Evolutionary conservation across 2,888 invertebrate genomes (phyloP).

Genomic region (Tiphia femorata): DNA sequence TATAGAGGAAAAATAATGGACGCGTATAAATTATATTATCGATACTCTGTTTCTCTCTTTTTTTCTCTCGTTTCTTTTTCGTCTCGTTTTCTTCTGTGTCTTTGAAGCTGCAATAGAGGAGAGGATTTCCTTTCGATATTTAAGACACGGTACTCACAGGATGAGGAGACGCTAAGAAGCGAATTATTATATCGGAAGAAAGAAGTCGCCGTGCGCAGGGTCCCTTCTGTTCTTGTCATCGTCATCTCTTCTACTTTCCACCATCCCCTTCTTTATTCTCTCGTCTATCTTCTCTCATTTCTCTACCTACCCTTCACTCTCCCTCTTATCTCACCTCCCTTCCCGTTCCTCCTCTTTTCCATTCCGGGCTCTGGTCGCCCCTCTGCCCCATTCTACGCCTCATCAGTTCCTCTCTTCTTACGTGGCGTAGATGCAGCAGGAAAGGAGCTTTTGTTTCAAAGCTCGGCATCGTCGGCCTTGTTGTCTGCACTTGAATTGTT

Average conservation of each 20-base stretch:
- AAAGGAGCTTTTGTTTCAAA: conserved; percentile 44
- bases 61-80: not conserved
- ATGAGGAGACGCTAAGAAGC: conserved; percentile 3
- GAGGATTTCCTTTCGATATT: too few relatives aligned
- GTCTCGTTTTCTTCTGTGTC: not conserved
- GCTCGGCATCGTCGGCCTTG: conserved; percentile 43
- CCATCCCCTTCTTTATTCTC: not conserved
- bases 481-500: conserved; percentile 56
- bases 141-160: too few relatives aligned
- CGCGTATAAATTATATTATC: too few relatives aligned
- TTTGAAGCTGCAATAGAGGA: too few relatives aligned
- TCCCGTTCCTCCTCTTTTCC: conserved; percentile 3
- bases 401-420: conserved; percentile 4
- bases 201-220: conserved; percentile 14
- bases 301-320: conserved; percentile 15
- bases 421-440: conserved; percentile 27
- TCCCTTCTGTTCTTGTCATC: conserved; percentile 16
- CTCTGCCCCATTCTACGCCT: not conserved
- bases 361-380: conserved; percentile 19
- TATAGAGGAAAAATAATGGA: too few relatives aligned
- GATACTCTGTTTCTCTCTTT: not conserved
- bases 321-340: not conserved
- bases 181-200: conserved; percentile 11
- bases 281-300: conserved; percentile 1
- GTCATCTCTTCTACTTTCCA: conserved; percentile 12